phyloP scores from a whole-genome alignment of 2,797 vertebrate genomes.

The Syngnathus acus region DNA sequence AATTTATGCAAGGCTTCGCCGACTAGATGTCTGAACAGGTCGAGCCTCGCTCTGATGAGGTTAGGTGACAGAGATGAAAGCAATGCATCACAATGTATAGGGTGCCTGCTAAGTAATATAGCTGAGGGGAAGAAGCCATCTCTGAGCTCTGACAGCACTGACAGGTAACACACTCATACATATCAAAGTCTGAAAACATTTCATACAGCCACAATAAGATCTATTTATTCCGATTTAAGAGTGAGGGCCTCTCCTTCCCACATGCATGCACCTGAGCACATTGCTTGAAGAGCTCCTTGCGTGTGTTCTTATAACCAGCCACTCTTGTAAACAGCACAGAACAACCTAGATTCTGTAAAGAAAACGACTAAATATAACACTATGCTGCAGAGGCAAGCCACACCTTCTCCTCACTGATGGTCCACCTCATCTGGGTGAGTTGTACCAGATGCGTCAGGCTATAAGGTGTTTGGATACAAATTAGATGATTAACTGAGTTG shows the following conservation, averaged over 20 bases:
- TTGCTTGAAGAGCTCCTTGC: background rate
- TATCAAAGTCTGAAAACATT: slow-evolving; percentile 14
- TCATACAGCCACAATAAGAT: slow-evolving; percentile 3
- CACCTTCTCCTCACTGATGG: slow-evolving; percentile 24
- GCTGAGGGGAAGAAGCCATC: slow-evolving; percentile 31
- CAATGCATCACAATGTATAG: slow-evolving; percentile 28
- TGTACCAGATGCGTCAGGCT: slow-evolving; percentile 57
- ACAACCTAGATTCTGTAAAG: slow-evolving; percentile 2
- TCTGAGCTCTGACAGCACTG: slow-evolving; percentile 26
- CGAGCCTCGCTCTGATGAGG: slow-evolving; percentile 31
- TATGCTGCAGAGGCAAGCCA: slow-evolving; percentile 26
- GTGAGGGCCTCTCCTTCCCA: slow-evolving; percentile 13
- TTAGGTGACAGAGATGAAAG: slow-evolving; percentile 48
- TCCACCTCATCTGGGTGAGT: slow-evolving; percentile 42
- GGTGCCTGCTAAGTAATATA: slow-evolving; percentile 26
- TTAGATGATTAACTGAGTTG: slow-evolving; percentile 58
- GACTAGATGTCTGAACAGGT: slow-evolving; percentile 13
- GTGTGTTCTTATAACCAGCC: slow-evolving; percentile 10
- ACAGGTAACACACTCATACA: slow-evolving; percentile 12
- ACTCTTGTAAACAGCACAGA: slow-evolving; percentile 7
- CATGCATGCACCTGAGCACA: background rate
- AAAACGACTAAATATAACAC: slow-evolving; percentile 4
- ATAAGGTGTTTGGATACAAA: slow-evolving; percentile 57
- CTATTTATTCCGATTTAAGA: slow-evolving; percentile 11
- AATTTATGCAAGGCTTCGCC: background rate